Evolutionary conservation across 1,140 invertebrate species (phyloP).

Genomic region (Lepeophtheirus salmonis): DNA sequence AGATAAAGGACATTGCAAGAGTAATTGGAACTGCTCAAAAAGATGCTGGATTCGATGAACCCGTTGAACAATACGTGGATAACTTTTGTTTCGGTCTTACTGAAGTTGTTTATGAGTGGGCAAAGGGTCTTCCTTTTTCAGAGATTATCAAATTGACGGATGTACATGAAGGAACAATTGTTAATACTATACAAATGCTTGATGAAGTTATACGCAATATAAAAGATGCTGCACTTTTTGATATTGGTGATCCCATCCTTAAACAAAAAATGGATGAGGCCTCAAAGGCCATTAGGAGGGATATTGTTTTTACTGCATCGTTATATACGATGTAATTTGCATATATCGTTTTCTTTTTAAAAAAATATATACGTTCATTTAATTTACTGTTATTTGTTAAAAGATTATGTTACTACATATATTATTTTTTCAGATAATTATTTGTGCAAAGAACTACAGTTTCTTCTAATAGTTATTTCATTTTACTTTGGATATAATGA

Average conservation of each 20-base stretch:
- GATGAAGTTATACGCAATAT: constrained; percentile 83
- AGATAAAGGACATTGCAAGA: constrained; percentile 33
- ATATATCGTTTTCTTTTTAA: no score
- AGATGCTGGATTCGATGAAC: constrained; percentile 33
- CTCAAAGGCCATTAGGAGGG: constrained; percentile 73
- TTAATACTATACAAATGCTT: constrained; percentile 85
- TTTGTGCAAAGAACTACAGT: no score
- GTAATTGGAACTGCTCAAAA: constrained; percentile 36
- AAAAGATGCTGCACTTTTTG: constrained; percentile 59
- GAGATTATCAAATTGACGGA: constrained; percentile 82
- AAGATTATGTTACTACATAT: no score
- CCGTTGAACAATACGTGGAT: constrained; percentile 35
- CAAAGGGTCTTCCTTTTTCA: constrained; percentile 64
- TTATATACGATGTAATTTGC: constrained; percentile 59
- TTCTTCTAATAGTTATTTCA: no score
- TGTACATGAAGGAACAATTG: constrained; percentile 94
- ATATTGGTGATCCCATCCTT: constrained; percentile 76
- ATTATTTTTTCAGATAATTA: no score
- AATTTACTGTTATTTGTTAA: no score
- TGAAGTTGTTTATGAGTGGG: constrained; percentile 91
- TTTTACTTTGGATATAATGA: no score
- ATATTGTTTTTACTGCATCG: constrained; percentile 94
- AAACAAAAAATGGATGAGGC: constrained; percentile 89
- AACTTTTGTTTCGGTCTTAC: constrained; percentile 74
- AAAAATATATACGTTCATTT: no score